Percentiles rank a stretch among this genome's conserved stretches.
phyloP scores from a whole-genome alignment of 2,797 vertebrate species.

The Antennarius maculatus region DNA sequence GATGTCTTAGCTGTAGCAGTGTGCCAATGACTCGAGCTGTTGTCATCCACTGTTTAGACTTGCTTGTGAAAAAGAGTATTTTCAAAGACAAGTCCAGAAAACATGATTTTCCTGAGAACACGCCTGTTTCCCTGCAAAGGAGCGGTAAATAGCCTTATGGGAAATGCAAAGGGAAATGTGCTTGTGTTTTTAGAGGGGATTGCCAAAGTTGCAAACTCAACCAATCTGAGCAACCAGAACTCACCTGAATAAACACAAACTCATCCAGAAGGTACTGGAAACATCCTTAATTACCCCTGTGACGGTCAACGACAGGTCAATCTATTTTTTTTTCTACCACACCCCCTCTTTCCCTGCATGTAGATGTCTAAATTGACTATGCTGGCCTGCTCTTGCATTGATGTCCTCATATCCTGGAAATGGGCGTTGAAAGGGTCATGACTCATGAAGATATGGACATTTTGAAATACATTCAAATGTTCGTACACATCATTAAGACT shows the following conservation, averaged over 20 bases:
- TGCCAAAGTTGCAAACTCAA: conserved; percentile 40
- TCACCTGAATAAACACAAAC: conserved; percentile 61
- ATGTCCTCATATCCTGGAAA: conserved; percentile 28
- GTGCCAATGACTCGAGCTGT: conserved; percentile 61
- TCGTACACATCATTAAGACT: background rate
- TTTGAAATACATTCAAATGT: conserved; percentile 14
- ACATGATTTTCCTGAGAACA: conserved; percentile 43
- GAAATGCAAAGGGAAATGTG: conserved; percentile 38
- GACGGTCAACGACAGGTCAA: conserved; percentile 38
- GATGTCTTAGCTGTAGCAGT: conserved; percentile 53
- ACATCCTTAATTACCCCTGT: conserved; percentile 23
- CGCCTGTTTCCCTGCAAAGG: conserved; percentile 21
- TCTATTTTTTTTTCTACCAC: background rate
- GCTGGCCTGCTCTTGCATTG: conserved; percentile 5
- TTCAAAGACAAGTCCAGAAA: conserved; percentile 47
- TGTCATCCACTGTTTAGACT: conserved; percentile 73
- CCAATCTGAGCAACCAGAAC: conserved; percentile 33
- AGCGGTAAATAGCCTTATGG: conserved; percentile 43
- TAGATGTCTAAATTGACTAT: conserved; percentile 4
- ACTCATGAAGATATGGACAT: background rate
- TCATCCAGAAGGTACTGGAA: conserved; percentile 48
- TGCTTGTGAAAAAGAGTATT: conserved; percentile 54
- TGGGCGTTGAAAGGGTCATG: conserved; percentile 18
- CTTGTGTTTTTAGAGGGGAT: conserved; percentile 22
- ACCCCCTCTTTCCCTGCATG: background rate